Percentiles rank a stretch among this genome's conserved stretches.
Conservation (phyloP, 2,888 invertebrate species). For the Venusia cambrica region DNA sequence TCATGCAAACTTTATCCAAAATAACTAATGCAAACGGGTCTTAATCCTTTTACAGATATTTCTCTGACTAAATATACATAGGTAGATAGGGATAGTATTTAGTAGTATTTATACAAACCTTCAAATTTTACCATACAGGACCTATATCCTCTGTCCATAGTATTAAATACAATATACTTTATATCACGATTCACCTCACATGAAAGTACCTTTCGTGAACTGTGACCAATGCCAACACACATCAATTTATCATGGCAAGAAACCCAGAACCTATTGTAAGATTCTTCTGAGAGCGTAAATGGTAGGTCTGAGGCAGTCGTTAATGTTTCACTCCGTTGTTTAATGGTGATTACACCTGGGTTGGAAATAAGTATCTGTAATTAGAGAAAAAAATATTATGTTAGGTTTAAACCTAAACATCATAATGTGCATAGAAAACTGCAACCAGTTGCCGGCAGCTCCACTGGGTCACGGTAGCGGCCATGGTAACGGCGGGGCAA, state of each 20-base stretch:
- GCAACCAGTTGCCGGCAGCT: too few species aligned
- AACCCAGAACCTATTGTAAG: slow-evolving; percentile 71
- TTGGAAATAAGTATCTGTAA: slow-evolving; percentile 39
- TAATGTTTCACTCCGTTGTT: slow-evolving; percentile 4
- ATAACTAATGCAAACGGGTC: too few species aligned
- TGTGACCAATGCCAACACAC: slow-evolving; percentile 15
- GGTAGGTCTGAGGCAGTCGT: slow-evolving; percentile 2
- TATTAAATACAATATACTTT: slow-evolving; percentile 43
- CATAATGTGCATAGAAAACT: too few species aligned
- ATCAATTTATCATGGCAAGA: slow-evolving; percentile 54
- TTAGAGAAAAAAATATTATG: too few species aligned
- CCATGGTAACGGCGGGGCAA: too few species aligned
- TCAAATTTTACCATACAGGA: slow-evolving; percentile 46
- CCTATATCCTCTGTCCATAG: slow-evolving; percentile 18
- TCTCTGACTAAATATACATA: too few species aligned
- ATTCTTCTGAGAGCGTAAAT: slow-evolving; percentile 33
- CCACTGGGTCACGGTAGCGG: too few species aligned
- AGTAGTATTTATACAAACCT: slow-evolving; percentile 45
- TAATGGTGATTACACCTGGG: slow-evolving; percentile 37
- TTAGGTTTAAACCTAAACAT: too few species aligned
- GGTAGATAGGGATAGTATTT: too few species aligned
- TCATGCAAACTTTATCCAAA: too few species aligned
- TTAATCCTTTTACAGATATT: too few species aligned
- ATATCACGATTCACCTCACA: slow-evolving; percentile 25
- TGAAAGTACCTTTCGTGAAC: neutral